Base-by-base conservation (phyloP, 2,113 vertebrate species). In the Gobio gobio region DNA sequence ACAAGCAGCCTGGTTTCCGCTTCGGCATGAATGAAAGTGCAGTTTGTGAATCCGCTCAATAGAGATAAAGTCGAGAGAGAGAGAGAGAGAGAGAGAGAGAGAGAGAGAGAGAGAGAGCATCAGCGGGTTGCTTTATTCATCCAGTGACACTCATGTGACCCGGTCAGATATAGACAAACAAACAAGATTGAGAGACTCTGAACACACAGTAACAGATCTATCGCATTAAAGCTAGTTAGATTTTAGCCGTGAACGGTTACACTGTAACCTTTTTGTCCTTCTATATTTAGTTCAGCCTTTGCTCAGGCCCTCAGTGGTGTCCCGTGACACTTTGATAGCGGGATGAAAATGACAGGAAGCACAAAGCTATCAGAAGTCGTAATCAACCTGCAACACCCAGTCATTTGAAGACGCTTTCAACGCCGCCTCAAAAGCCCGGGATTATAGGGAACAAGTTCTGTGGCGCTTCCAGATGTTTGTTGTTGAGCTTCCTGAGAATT, bases 101-200 rank as follows among this genome's bases (percentile, higher is more conserved):
- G 91, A 91, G 90, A 91, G 88, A 90, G 87, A 88, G 83, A 89
- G 89, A 88, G 88, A 91, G 83, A 79, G 88, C 73, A 85, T 79
- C 82, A 90, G 86, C 81, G 59, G 29, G 33, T 83, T 70, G 26
- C 76, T 54, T 85, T 78, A 16, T 58, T 85, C 24, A n/a, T 88
- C 90, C 92, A 90, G 91, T 91, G 85, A 91, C 89, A 68, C 88
- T 92, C 90, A 93, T 93, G 93, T 94, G 92, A 93, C 90, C 90
- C 43, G 76, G 92, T 90, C 91, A 86, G 89, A 93, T 93, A 93
- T 93, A 92, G 91, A 93, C 89, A 92, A 88, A 90, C 86, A 74
- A 45, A 61, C 66, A 59, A 59, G 77, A 77, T 18, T 77, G 61
- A 84, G 45, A 66, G 70, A 26, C 81, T 77, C 9, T 20, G 49